Evolutionary conservation across 2,888 invertebrate species (phyloP), one percentile per base, ranked within the genome.

Genomic region (Cerceris ruficornis): DNA sequence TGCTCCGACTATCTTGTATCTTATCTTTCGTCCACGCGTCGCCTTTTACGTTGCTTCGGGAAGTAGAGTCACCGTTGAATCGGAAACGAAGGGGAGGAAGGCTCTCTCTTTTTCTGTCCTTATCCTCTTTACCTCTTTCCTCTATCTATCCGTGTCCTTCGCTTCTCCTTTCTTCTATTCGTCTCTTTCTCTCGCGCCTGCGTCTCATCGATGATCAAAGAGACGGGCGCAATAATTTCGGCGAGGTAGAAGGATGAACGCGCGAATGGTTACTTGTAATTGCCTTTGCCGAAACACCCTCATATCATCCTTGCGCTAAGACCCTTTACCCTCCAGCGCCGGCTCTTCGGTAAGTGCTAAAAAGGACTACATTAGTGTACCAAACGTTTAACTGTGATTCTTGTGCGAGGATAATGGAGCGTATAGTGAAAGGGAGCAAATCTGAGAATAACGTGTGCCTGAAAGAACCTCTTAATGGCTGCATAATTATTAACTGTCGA

Each of bases 381-480:
- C 74, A 74, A 80, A 83, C 76, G 80, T 86, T 88, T 82, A 86
- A 87, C 88, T 88, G 88, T 88, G 88, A 88, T 88, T 88, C 82
- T 75, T 72, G 62, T 59, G 75, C 64, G 76, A 76, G 69, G 54
- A 62, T 76, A 69, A 65, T 46, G 66, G 43, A n/a, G 52, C 15
- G 66, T 28, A 58, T n/a, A 58, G 69, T 39, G 65, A 50, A 28
- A 46, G 67, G 64, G 65, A 72, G 75, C 55, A 72, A 76, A 69
- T 72, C 69, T 57, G 75, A 67, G 65, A 59, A 69, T 64, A 79
- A 75, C 62, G 75, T 39, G 72, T 69, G 79, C 72, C 80, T 69
- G 71, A 72, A 72, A 69, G 66, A 75, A 73, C 50, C 39, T 62
- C 57, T 52, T 46, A 78, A 82, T 69, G 75, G 64, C 42, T 64